Percentiles rank a stretch among this genome's conserved stretches.
phyloP scores from a whole-genome alignment of 1,140 invertebrate genomes.

The Stegodyphus mimosarum region DNA sequence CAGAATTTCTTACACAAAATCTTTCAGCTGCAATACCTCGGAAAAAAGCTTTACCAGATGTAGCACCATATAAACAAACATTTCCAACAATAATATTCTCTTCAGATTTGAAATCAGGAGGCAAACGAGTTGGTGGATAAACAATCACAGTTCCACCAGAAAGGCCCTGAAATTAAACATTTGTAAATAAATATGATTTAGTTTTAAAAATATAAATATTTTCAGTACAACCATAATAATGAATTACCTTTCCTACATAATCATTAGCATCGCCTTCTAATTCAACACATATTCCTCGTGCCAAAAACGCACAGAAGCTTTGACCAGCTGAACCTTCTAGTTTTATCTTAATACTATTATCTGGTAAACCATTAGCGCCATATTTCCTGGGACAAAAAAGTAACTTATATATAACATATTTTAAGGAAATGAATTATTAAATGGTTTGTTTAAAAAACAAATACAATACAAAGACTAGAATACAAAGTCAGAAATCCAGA shows the following conservation, averaged over 20 bases:
- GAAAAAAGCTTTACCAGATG: constrained; percentile 93
- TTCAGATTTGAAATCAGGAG: constrained; percentile 83
- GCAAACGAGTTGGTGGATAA: constrained; percentile 87
- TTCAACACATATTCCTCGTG: constrained; percentile 87
- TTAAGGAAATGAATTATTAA: too few relatives aligned
- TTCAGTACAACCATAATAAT: background rate
- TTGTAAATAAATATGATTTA: constrained; percentile 20
- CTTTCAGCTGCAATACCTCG: constrained; percentile 96
- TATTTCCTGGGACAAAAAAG: constrained; percentile 76
- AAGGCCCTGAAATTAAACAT: constrained; percentile 76
- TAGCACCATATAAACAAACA: constrained; percentile 97
- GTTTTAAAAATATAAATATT: background rate
- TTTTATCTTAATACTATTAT: constrained; percentile 85
- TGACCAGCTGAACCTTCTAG: constrained; percentile 96
- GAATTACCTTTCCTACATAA: constrained; percentile 87
- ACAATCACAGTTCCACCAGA: constrained; percentile 96
- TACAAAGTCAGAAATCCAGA: too few relatives aligned
- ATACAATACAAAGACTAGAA: too few relatives aligned
- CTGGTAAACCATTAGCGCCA: constrained; percentile 87
- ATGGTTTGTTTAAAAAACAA: too few relatives aligned
- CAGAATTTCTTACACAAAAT: constrained; percentile 98
- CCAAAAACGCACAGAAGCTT: constrained; percentile 98
- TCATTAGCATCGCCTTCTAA: constrained; percentile 98
- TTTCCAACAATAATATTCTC: constrained; percentile 98
- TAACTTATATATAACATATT: background rate